Evolutionary conservation across 2,113 vertebrate species (phyloP), one percentile per base, ranked within the genome.

Genomic region (Vimba vimba): DNA sequence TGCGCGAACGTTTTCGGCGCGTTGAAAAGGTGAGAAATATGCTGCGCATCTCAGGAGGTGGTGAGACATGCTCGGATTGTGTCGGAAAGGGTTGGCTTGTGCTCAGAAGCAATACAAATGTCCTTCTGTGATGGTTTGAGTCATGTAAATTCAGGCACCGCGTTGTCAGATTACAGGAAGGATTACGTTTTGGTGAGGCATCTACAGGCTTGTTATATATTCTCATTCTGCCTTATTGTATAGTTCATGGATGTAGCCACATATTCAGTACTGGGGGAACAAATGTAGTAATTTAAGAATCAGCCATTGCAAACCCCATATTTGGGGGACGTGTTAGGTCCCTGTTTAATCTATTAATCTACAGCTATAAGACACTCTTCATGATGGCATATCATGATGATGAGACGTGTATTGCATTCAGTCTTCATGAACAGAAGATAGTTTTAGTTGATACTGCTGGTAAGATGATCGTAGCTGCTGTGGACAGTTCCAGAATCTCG

Each of bases 1-100:
- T 95, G 94, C 89, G 95, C 95, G 86, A 94, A 95, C 89, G 94
- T 95, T 87, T 95, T 95, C 87, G 93, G 94, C 88, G 94, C 93
- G 88, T 88, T 95, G 88, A 95, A 95, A 90, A 95, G 95, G 95
- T 95, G 94, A 95, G 95, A 86, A 59, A 59, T 73, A 68, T 36
- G 43, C 57, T 86, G 87, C 85, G 82, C 39, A 78, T 86, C 50
- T 81, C 82, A n/a, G 86, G 33, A 85, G 88, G 85, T 43, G 82
- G 81, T 75, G 87, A 75, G 77, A 81, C 74, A 79, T 85, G 71
- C 76, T 78, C 36, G 30, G 55, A n/a, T 84, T 17, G 74, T 66
- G 45, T 87, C 76, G 13, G 76, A 30, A n/a, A 33, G 23, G 60
- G 55, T 55, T 74, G 68, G 47, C 82, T 73, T 30, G 10, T 55